Conservation (phyloP, 2,888 invertebrate genomes). For the Willowsia nigromaculata region DNA sequence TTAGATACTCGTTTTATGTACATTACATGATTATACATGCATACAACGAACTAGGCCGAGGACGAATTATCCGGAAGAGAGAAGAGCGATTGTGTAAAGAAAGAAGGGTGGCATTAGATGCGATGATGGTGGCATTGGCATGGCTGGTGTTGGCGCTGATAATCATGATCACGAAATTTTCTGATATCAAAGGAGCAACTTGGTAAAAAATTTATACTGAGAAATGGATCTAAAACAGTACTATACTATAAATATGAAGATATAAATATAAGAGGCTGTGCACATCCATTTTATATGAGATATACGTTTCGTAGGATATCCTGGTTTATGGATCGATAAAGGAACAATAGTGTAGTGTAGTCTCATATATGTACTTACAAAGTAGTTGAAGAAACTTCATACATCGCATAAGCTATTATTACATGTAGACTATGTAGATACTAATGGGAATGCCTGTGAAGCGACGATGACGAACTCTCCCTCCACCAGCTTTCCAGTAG, state of each 20-base stretch:
- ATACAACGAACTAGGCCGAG: conserved; percentile 55
- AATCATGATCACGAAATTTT: conserved; percentile 16
- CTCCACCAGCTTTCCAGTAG: not conserved
- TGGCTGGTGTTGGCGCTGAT: not conserved
- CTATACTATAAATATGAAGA: not conserved
- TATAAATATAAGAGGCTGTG: too few relatives aligned
- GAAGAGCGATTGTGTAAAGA: conserved; percentile 14
- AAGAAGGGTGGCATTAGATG: not conserved
- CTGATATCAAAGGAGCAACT: not conserved
- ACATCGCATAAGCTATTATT: not conserved
- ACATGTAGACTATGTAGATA: not conserved
- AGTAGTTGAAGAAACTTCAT: not conserved
- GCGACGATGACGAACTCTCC: too few relatives aligned
- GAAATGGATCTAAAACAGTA: conserved; percentile 2
- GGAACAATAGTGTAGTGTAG: not conserved
- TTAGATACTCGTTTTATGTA: not conserved
- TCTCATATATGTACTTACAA: not conserved
- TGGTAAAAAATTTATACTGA: conserved; percentile 22
- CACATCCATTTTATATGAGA: too few relatives aligned
- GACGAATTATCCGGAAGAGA: conserved; percentile 44
- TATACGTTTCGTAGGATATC: too few relatives aligned
- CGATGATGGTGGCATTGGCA: not conserved
- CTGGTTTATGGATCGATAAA: conserved; percentile 17
- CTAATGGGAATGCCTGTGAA: not conserved
- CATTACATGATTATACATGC: not conserved